Evolutionary conservation across 2,113 vertebrate genomes (phyloP).

Genomic region (Camelus dromedarius): DNA sequence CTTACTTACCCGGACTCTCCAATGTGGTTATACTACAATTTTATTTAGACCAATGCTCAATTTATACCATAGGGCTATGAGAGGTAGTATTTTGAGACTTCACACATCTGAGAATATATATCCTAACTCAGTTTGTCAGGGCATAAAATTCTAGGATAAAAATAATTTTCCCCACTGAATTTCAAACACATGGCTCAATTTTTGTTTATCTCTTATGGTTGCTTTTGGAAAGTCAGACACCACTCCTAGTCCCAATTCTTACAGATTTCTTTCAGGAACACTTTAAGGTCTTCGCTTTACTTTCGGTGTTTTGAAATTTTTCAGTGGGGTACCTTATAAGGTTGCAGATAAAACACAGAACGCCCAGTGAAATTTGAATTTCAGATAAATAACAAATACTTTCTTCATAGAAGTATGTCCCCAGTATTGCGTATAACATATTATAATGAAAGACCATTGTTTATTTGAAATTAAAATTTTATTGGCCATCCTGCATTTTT

Average conservation of each 20-base stretch:
- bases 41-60: neutral
- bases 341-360: neutral
- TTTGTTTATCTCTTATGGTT: neutral
- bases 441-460: neutral
- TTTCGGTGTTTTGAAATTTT: neutral
- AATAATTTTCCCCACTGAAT: neutral
- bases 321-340: neutral
- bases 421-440: neutral
- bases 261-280: neutral
- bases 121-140: neutral
- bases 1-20: neutral
- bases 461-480: slow-evolving; percentile 4
- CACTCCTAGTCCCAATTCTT: neutral
- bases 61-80: neutral
- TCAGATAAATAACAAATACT: neutral
- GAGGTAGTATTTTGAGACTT: neutral
- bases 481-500: neutral
- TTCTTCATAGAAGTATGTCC: neutral
- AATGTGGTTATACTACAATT: neutral
- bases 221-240: slow-evolving; percentile 11
- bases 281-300: neutral
- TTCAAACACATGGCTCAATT: slow-evolving; percentile 3
- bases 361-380: neutral
- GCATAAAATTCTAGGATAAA: neutral
- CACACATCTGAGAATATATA: neutral